Percentiles rank a stretch among this genome's conserved stretches.
Evolutionary conservation across 64 coral and sea anemone genomes (phyloP).

Genomic region (Stichodactyla helianthus): DNA sequence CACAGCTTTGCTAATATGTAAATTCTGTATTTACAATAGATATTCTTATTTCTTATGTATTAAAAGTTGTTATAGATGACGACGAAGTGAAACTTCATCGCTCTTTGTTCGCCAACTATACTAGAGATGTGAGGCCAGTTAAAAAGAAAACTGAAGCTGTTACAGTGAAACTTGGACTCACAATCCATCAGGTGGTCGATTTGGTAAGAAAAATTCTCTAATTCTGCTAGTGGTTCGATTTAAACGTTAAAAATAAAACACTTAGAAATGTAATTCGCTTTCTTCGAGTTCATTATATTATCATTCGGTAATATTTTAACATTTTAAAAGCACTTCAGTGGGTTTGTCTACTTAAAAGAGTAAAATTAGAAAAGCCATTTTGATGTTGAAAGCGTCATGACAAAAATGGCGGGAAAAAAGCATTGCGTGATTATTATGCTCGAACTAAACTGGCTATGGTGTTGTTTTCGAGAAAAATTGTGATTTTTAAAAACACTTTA

Average conservation of each 20-base stretch:
- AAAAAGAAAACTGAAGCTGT: slow-evolving; percentile 32
- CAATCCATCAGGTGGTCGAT: slow-evolving; percentile 66
- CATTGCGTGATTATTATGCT: too few relatives aligned
- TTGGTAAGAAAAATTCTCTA: slow-evolving; percentile 35
- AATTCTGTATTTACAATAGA: background rate
- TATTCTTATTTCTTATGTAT: background rate
- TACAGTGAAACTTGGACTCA: slow-evolving; percentile 50
- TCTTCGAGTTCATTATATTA: too few relatives aligned
- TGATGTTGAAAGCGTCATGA: too few relatives aligned
- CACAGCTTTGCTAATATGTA: background rate
- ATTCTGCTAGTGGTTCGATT: background rate
- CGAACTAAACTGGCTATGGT: too few relatives aligned
- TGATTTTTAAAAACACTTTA: too few relatives aligned
- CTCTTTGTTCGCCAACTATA: slow-evolving; percentile 15
- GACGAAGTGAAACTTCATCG: background rate
- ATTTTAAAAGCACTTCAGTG: too few relatives aligned
- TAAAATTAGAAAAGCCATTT: too few relatives aligned
- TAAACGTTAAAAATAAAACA: background rate
- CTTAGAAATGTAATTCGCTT: too few relatives aligned
- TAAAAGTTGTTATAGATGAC: background rate
- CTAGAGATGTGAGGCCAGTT: slow-evolving; percentile 49
- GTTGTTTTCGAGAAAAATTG: too few relatives aligned
- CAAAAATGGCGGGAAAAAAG: too few relatives aligned
- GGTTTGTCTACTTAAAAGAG: too few relatives aligned
- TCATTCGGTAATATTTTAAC: too few relatives aligned